Evolutionary conservation across 1,140 invertebrate species (phyloP).

Genomic region (Coelopa frigida): DNA sequence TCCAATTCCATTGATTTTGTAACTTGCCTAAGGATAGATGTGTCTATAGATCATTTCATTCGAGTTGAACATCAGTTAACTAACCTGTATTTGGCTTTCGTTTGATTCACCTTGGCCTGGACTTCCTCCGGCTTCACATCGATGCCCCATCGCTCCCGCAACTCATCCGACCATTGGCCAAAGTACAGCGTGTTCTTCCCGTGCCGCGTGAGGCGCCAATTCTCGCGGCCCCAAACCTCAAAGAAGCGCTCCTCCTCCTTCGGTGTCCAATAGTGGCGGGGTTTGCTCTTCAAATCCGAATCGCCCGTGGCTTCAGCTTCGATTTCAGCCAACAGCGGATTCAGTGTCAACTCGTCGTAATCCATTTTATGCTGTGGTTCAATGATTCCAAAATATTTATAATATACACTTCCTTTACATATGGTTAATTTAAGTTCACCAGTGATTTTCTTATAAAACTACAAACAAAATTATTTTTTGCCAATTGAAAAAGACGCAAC

Average conservation of each 20-base stretch:
- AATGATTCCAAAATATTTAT: no score
- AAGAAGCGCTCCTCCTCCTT: slow-evolving; percentile 37
- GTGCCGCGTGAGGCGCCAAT: slow-evolving; percentile 34
- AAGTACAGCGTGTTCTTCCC: slow-evolving; percentile 40
- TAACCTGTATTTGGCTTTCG: slow-evolving; percentile 37
- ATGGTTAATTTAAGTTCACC: no score
- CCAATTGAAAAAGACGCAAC: no score
- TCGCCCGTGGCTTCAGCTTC: slow-evolving; percentile 21
- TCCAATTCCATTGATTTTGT: slow-evolving; percentile 28
- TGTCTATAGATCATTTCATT: not conserved
- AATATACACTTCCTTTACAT: no score
- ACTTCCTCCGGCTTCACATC: slow-evolving; percentile 39
- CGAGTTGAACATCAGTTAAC: not conserved
- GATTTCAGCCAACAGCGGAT: slow-evolving; percentile 14
- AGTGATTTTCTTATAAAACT: no score
- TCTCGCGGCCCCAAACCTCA: slow-evolving; percentile 39
- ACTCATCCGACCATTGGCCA: slow-evolving; percentile 31
- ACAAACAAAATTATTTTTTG: no score
- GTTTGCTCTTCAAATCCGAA: slow-evolving; percentile 29
- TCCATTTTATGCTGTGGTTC: slow-evolving; percentile 8
- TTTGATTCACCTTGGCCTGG: slow-evolving; percentile 41
- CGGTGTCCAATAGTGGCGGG: slow-evolving; percentile 37
- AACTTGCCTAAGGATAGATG: slow-evolving; percentile 20
- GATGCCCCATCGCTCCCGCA: slow-evolving; percentile 29
- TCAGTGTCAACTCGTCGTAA: slow-evolving; percentile 17